A percentile compares a stretch with the other conserved stretches of the same genome.
Evolutionary conservation across 2,888 invertebrate species (phyloP).

Genomic region (Epinotia demarniana): DNA sequence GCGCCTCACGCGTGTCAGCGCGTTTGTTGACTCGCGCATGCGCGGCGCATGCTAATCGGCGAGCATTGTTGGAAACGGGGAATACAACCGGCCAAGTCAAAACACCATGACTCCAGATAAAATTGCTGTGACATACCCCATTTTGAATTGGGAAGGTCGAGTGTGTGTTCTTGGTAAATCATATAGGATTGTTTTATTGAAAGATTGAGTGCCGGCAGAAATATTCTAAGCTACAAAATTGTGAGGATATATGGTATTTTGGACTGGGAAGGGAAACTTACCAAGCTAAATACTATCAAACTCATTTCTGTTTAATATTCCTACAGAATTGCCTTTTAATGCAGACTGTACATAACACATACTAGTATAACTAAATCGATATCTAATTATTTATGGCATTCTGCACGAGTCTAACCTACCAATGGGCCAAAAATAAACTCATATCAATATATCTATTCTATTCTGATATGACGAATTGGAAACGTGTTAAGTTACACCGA

Average conservation of each 20-base stretch:
- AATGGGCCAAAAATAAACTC: too few relatives aligned
- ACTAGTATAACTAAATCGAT: too few relatives aligned
- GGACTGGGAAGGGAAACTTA: too few relatives aligned
- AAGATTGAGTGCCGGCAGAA: neutral
- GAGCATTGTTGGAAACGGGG: constrained; percentile 30
- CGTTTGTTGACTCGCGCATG: constrained; percentile 47
- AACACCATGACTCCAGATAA: neutral
- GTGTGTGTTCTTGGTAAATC: neutral
- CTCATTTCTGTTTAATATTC: too few relatives aligned
- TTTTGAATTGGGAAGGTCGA: neutral
- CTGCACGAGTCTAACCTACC: too few relatives aligned
- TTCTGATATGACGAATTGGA: neutral
- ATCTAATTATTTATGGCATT: too few relatives aligned
- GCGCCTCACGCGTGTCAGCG: constrained; percentile 53
- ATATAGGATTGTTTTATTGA: neutral
- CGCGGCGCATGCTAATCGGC: constrained; percentile 42
- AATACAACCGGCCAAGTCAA: neutral
- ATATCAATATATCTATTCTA: too few relatives aligned
- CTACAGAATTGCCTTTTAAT: too few relatives aligned
- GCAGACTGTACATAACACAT: too few relatives aligned
- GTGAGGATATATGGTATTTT: too few relatives aligned
- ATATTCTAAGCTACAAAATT: too few relatives aligned
- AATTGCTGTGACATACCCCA: neutral
- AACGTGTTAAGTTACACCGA: constrained; percentile 7
- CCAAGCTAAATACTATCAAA: too few relatives aligned